Base-by-base conservation (phyloP, 2,888 invertebrate species). In the Hetaerina titia region DNA sequence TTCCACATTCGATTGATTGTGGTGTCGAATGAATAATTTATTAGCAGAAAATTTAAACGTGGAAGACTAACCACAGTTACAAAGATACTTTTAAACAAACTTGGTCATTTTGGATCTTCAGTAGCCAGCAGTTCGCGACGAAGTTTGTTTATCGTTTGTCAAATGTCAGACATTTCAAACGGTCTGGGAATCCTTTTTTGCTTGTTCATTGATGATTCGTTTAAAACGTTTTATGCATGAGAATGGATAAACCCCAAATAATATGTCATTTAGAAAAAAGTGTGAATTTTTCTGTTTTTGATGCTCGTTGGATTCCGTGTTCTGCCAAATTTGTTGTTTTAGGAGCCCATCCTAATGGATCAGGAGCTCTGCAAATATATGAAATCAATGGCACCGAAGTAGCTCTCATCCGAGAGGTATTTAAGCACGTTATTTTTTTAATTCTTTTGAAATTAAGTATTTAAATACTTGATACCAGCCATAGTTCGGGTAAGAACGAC, bases 301-400 rank as follows among this genome's bases (percentile, higher is more conserved):
- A 99, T 96, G 98, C 98, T n/a, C 99, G 98, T 97, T 99, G 99
- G 99, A 98, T 99, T 96, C 99, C 99, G 0, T 98, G 98, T 96
- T 99, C 99, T 6, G 98, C 99, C 0, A 99, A 99, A 97, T 99
- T 99, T 97, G 98, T 99, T 95, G 98, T 98, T 89, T 97, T 99
- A 95, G 99, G 99, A 17, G 98, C 98, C 25, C 97, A 98, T 96
- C 98, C 99, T 0, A 98, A 98, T 96, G 99, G 99, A 90, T 98
- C 98, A 94, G 99, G 99, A 0, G 98, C 98, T 57, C 97, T 99
- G 95, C 98, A 99, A 97, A 97, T 98, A 25, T 99, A 98, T 96
- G 98, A 98, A 96, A 97, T 99, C 56, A 97, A 98, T 58, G 98
- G 98, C 94, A 98, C 98, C 4, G 98, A 98, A 96, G 96, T 98